phyloP scores from a whole-genome alignment of 2,113 vertebrate species.

The Typhlomys cinereus region DNA sequence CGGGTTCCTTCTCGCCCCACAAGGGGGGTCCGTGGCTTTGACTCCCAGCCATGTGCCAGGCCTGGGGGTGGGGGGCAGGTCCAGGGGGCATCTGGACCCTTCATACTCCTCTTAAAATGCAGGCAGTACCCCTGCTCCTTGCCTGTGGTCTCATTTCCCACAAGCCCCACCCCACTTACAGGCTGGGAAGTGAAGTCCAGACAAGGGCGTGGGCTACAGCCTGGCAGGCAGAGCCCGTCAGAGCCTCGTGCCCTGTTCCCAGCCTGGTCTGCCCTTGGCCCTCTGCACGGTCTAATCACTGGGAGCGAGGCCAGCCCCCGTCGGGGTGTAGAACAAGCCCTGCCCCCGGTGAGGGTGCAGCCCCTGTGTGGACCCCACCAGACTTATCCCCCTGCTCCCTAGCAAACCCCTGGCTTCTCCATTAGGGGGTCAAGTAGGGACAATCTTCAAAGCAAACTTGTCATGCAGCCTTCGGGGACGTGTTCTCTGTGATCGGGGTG shows the following conservation, averaged over 20 bases:
- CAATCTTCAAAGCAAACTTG: conserved; percentile 42
- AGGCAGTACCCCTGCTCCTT: rapidly evolving
- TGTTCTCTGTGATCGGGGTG: conserved; percentile 98
- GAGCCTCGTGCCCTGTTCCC: neutral
- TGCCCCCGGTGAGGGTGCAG: no score
- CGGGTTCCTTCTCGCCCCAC: neutral
- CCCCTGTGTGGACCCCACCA: neutral
- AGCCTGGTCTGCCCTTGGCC: neutral
- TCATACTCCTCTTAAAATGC: rapidly evolving
- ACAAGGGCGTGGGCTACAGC: neutral
- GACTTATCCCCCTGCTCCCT: neutral
- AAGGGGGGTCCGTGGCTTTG: neutral
- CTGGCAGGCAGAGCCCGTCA: neutral
- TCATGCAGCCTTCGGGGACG: conserved; percentile 93
- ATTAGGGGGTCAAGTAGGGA: neutral
- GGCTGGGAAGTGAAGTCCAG: neutral
- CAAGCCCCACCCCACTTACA: rapidly evolving
- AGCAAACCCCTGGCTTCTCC: conserved; percentile 18
- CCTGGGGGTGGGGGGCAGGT: rapidly evolving
- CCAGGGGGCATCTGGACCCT: neutral
- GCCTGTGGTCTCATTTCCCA: neutral
- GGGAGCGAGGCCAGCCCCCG: neutral
- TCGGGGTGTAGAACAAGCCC: no score
- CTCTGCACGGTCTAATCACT: neutral
- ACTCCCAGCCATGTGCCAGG: neutral